Conservation (phyloP, 37 sponge, comb jelly and placozoan species). For the Beroe forskalii region DNA sequence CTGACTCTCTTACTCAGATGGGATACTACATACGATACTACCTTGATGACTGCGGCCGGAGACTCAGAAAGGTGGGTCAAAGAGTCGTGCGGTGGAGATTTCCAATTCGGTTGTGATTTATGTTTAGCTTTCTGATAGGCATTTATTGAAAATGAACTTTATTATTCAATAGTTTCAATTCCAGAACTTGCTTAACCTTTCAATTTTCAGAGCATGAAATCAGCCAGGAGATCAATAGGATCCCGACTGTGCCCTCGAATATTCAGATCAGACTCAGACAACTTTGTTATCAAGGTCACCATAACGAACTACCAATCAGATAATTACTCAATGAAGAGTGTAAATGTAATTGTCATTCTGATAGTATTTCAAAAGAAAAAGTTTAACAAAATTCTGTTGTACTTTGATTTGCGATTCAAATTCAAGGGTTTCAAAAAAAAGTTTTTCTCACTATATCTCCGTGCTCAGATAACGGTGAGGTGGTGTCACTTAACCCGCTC, state of each 20-base stretch:
- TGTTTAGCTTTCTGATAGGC: background rate
- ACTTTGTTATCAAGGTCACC: conserved; percentile 58
- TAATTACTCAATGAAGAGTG: too few species aligned
- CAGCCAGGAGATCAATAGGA: too few species aligned
- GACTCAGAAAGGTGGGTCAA: conserved; percentile 36
- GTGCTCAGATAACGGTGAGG: background rate
- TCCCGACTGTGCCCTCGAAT: conserved; percentile 26
- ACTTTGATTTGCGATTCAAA: too few species aligned
- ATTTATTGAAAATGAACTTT: too few species aligned
- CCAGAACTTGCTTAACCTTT: too few species aligned
- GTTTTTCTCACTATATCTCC: background rate
- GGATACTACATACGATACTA: background rate
- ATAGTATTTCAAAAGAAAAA: too few species aligned
- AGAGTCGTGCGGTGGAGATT: background rate
- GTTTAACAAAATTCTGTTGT: too few species aligned
- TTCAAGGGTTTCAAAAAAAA: too few species aligned
- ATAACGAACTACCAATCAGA: conserved; percentile 19
- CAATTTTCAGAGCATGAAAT: too few species aligned
- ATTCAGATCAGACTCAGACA: conserved; percentile 14
- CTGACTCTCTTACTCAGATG: background rate
- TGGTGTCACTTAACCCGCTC: background rate
- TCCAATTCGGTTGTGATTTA: background rate
- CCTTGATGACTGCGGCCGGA: background rate
- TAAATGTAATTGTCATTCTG: too few species aligned
- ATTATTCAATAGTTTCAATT: too few species aligned